These are phyloP conservation scores for Calycopis cecrops DNA, from an alignment of 1,140 invertebrate genomes.

Conservation along the genomic window DNA sequence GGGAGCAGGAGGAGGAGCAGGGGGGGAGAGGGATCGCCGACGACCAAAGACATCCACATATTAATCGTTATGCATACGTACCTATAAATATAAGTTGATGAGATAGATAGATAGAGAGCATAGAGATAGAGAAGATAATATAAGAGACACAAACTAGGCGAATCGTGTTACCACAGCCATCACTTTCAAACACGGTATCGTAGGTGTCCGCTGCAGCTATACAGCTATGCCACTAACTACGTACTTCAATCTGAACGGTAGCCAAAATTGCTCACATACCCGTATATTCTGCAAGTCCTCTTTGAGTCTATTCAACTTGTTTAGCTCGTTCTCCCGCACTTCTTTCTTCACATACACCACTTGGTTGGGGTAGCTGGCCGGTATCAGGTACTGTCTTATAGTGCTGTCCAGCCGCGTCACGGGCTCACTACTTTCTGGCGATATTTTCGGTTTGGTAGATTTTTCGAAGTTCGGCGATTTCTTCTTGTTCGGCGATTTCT, in stretches of 20 bases:
- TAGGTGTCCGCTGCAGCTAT: no score
- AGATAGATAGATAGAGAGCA: no score
- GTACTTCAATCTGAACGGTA: background rate
- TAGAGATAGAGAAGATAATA: no score
- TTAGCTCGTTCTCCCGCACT: constrained; percentile 55
- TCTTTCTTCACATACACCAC: constrained; percentile 64
- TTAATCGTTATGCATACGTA: no score
- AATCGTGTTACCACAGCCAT: no score
- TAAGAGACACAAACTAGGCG: no score
- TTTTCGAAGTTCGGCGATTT: constrained; percentile 41
- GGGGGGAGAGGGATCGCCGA: no score
- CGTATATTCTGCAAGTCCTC: constrained; percentile 55
- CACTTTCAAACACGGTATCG: no score
- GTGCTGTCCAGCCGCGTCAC: constrained; percentile 23
- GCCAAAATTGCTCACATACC: constrained; percentile 38
- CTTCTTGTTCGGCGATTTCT: constrained; percentile 5
- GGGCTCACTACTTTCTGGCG: constrained; percentile 4
- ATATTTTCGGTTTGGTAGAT: constrained; percentile 25
- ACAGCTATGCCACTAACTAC: no score
- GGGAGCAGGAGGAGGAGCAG: no score
- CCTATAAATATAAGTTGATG: no score
- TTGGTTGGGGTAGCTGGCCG: constrained; percentile 54
- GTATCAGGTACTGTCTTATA: constrained; percentile 46
- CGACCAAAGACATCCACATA: no score
- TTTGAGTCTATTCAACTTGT: constrained; percentile 50